These are phyloP conservation scores for Phyllostomus hastatus DNA, from an alignment of 2,113 vertebrate genomes.

Conservation along the genomic window DNA sequence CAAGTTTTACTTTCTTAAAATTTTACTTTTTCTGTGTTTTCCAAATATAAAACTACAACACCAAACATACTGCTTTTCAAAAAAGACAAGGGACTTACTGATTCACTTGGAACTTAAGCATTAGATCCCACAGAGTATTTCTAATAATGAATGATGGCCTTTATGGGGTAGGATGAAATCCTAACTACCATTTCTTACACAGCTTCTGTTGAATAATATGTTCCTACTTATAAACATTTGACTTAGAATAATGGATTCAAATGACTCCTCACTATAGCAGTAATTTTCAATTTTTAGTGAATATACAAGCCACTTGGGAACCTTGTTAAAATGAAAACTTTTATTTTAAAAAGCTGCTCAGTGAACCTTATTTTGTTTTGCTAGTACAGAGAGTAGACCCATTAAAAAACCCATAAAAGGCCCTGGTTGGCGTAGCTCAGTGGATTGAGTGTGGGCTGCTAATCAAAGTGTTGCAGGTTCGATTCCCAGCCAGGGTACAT, in stretches of 20 bases:
- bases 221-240: conserved; percentile 17
- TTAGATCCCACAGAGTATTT: neutral
- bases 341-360: neutral
- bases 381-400: neutral
- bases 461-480: too few relatives aligned
- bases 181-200: neutral
- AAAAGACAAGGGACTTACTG: neutral
- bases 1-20: conserved; percentile 1
- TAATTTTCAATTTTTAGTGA: conserved; percentile 22
- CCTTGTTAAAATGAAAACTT: neutral
- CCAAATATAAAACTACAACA: conserved; percentile 7
- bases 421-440: too few relatives aligned
- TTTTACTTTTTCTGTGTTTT: neutral
- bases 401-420: neutral
- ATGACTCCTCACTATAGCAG: neutral
- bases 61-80: neutral
- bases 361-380: neutral
- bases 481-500: too few relatives aligned
- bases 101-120: neutral
- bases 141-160: neutral
- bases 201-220: conserved; percentile 23
- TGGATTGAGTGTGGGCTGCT: too few relatives aligned
- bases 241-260: conserved; percentile 29
- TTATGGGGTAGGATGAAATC: neutral
- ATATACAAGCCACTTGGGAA: neutral